Evolutionary conservation across 1,140 invertebrate species (phyloP), one percentile per base, ranked within the genome.

Genomic region (Ostrea denselamellosa): DNA sequence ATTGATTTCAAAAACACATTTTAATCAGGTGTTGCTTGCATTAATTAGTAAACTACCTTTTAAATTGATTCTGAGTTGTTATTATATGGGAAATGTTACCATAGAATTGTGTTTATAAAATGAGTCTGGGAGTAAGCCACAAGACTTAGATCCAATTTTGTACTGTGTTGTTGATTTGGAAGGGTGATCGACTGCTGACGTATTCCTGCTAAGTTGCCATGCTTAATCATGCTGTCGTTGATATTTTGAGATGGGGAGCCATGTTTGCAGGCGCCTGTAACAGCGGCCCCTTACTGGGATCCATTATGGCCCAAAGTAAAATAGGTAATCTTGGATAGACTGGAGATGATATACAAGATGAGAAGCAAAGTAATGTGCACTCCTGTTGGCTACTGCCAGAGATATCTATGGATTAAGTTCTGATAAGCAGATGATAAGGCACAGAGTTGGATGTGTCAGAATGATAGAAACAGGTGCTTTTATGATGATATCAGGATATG

Each of bases 401-500:
- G 68, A 77, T 77, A 77, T 77, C 25, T 17, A 34, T 4, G 68
- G 68, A 77, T 77, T 77, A 77, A 77, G 14, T 34, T 34, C 68
- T 77, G 68, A 77, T 77, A 77, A 77, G 68, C 68, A 77, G 68
- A 77, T 44, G 68, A 77, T 77, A 77, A 77, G 68, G 68, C 68
- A 77, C 68, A 77, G 68, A 10, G 25, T 77, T 34, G 68, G 68
- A 22, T 77, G 68, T 77, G 68, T 77, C 68, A 77, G 68, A 77
- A 77, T 77, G 22, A 22, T 77, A 25, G 12, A 25, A 77, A 77
- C 68, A 77, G 68, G 68, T 77, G 68, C 68, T 77, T 77, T 77
- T 77, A 28, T 77, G 68, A 77, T 77, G 68, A 77, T 77, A 77
- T 77, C 68, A 77, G 22, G 28, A 25, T 28, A 25, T 77, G 68